Evolutionary conservation across 2,888 invertebrate species (phyloP), one percentile per base, ranked within the genome.

Genomic region (Mellilla xanthometata): DNA sequence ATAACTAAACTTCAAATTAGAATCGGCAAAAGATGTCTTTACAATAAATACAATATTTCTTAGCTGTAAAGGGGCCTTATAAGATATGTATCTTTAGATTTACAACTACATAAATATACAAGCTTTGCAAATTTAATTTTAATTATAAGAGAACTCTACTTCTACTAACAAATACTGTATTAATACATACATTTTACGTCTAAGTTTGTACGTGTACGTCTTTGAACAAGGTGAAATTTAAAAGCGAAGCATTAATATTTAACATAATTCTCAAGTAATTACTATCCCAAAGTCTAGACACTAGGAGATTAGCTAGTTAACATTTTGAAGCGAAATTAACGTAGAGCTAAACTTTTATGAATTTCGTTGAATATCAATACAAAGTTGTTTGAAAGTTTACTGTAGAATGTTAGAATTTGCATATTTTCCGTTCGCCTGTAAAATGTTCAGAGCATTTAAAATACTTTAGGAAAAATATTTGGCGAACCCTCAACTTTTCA

Each of bases 351-450:
- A 48, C 34, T 48, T 52, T 52, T 35, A 33, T 44, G 41, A 52
- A 42, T 52, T 48, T 52, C 38, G 45, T 45, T 44, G 52, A 52
- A 48, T 47, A 43, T 51, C 43, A 47, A 51, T 48, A 27, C 31
- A 41, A 39, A 39, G 22, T 39, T 41, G 32, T 50, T 45, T 9
- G 24, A 40, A 52, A 45, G 48, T 52, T 48, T 11, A 12, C 32
- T 24, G 39, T 33, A 27, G 31, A 44, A 38, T 28, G 30, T 44
- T 35, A n/a, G 23, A 48, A 52, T 52, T 52, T 45, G 40, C 49
- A 49, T 49, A 33, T 38, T 49, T 49, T 42, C 41, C 27, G 33
- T 22, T 33, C 28, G 32, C 23, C 11, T 35, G 32, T 34, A 15
- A 36, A 47, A 40, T 36, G 27, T 40, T 46, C 36, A 27, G 32